phyloP scores from a whole-genome alignment of 2,113 vertebrate genomes.

The Zosterops pallidus region DNA sequence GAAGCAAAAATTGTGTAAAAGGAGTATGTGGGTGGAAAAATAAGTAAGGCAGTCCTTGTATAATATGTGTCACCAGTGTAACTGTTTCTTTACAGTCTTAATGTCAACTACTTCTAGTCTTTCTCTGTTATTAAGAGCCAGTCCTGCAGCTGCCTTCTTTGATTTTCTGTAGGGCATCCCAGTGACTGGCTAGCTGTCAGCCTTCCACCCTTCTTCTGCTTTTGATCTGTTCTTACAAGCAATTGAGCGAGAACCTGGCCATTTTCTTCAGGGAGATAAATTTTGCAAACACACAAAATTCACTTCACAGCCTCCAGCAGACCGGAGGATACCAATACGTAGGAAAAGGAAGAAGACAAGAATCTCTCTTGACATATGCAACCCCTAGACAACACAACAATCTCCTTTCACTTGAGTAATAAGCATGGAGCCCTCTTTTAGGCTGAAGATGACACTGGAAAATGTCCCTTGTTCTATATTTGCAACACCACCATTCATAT shows the following conservation, averaged over 20 bases:
- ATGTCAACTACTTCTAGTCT: not conserved
- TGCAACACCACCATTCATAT: not conserved
- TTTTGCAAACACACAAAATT: not conserved
- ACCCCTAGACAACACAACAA: not conserved
- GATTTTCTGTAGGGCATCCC: not conserved
- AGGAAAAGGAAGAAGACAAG: not conserved
- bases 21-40: constrained; percentile 15
- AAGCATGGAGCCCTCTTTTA: not conserved
- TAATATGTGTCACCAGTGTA: not conserved
- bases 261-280: not conserved
- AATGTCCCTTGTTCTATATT: not conserved
- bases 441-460: not conserved
- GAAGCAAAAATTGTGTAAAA: constrained; percentile 45
- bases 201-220: not conserved
- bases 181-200: not conserved
- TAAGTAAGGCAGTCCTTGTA: not conserved
- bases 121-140: not conserved
- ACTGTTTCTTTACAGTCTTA: constrained; percentile 24
- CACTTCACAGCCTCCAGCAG: not conserved
- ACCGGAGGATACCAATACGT: not conserved
- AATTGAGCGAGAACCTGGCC: not conserved
- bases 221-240: not conserved
- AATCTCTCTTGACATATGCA: not conserved
- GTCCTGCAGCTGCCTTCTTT: not conserved
- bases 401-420: not conserved